Conservation (phyloP, 2,113 vertebrate genomes). For the Calcarius ornatus region DNA sequence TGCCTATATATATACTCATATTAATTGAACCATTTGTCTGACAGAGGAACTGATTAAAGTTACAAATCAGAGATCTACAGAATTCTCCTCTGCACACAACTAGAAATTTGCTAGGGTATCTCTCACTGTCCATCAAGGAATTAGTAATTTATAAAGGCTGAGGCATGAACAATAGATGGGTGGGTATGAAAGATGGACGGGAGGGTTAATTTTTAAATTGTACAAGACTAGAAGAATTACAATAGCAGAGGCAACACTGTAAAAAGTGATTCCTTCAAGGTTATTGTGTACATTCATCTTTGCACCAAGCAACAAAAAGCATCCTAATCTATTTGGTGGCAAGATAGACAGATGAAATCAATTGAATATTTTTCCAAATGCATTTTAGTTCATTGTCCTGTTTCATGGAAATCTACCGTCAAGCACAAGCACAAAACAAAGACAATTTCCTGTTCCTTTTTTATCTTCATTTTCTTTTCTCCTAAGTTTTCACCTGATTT, state of each 20-base stretch:
- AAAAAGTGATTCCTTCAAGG: not conserved
- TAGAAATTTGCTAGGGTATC: not conserved
- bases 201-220: not conserved
- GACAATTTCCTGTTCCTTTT: not conserved
- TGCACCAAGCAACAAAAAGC: not conserved
- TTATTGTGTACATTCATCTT: not conserved
- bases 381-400: not conserved
- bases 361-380: not conserved
- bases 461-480: not conserved
- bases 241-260: not conserved
- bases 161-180: not conserved
- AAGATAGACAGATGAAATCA: not conserved
- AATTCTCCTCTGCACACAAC: not conserved
- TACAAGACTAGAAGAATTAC: not conserved
- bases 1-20: not conserved
- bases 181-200: not conserved
- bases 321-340: not conserved
- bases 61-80: not conserved
- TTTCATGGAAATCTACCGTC: not conserved
- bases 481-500: not conserved
- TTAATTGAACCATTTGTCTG: not conserved
- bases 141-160: not conserved
- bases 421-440: not conserved
- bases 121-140: not conserved
- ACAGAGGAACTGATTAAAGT: not conserved